Percentiles rank a stretch among this genome's conserved stretches.
Evolutionary conservation across 2,113 vertebrate genomes (phyloP).

Genomic region (Platysternon megacephalum): DNA sequence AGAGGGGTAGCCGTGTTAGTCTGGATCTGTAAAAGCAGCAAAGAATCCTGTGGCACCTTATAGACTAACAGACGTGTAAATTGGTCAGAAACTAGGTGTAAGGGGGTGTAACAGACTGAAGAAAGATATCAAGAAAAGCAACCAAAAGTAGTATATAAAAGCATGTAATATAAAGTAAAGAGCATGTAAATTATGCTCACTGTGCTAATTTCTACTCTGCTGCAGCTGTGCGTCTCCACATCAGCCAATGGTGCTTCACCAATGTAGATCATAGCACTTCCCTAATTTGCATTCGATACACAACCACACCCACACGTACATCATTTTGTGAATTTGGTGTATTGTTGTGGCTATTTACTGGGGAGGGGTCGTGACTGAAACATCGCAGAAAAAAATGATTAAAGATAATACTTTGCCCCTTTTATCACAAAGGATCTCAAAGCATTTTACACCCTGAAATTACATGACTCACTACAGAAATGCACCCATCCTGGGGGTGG

Average conservation of each 20-base stretch:
- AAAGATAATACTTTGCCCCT: neutral
- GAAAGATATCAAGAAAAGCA: neutral
- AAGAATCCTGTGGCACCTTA: no score
- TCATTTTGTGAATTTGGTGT: rapidly evolving
- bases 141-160: neutral
- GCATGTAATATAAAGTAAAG: neutral
- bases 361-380: neutral
- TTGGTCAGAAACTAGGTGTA: neutral
- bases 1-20: no score
- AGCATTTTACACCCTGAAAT: neutral
- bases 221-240: rapidly evolving
- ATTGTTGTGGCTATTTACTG: neutral
- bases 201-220: neutral
- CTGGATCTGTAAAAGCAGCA: no score
- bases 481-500: neutral
- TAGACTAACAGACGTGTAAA: no score
- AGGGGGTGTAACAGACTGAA: neutral
- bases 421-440: rapidly evolving
- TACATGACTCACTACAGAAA: neutral
- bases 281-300: neutral
- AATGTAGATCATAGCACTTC: rapidly evolving
- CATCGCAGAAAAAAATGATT: rapidly evolving
- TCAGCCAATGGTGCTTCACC: rapidly evolving
- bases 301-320: rapidly evolving
- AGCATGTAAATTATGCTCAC: neutral